Conservation (phyloP, 2,797 vertebrate species). For the Myotis myotis region DNA sequence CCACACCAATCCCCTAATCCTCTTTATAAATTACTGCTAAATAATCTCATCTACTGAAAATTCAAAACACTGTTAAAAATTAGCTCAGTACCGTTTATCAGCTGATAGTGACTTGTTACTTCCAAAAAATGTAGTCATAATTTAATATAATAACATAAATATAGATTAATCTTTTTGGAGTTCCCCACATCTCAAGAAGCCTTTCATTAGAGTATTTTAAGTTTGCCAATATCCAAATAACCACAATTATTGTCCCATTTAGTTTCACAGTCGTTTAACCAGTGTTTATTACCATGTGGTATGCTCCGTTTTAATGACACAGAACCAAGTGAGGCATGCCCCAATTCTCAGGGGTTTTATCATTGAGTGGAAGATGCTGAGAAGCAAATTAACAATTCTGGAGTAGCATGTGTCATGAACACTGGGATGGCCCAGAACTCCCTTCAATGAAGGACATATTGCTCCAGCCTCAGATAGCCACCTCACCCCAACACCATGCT, state of each 20-base stretch:
- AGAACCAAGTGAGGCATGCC: not conserved
- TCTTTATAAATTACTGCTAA: slow-evolving; percentile 1
- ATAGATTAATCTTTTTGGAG: not conserved
- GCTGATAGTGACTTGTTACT: not conserved
- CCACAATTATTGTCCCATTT: not conserved
- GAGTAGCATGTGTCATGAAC: not conserved
- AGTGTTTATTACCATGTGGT: not conserved
- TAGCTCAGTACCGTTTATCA: not conserved
- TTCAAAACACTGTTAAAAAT: slow-evolving; percentile 25
- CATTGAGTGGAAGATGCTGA: not conserved
- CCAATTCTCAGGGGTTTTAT: not conserved
- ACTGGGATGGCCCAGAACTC: not conserved
- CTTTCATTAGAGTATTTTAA: not conserved
- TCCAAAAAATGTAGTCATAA: not conserved
- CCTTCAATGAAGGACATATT: not conserved
- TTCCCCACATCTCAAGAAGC: not conserved
- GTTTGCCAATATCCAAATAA: slow-evolving; percentile 15
- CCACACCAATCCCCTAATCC: not conserved
- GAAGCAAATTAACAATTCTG: not conserved
- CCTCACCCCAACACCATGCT: not conserved
- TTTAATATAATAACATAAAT: not conserved
- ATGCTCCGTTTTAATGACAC: not conserved
- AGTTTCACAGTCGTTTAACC: slow-evolving; percentile 4
- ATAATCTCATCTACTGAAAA: slow-evolving; percentile 9
- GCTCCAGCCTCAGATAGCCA: not conserved